These are phyloP conservation scores for Sceloporus undulatus DNA, from an alignment of 2,113 vertebrate species.

Conservation along the genomic window DNA sequence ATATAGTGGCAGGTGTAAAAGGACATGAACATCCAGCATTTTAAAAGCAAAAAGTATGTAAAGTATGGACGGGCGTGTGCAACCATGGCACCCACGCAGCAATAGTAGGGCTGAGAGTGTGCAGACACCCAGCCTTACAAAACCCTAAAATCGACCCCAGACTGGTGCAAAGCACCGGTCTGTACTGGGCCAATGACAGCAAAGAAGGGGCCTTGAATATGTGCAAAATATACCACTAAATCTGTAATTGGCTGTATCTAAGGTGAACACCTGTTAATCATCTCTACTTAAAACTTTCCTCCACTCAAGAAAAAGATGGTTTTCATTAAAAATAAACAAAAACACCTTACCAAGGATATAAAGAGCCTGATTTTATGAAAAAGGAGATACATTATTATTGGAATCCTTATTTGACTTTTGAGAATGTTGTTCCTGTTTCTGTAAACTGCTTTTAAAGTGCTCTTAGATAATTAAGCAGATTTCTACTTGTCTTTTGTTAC, in stretches of 20 bases:
- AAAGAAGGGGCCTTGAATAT: not conserved
- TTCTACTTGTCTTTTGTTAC: not conserved
- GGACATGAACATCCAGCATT: no score
- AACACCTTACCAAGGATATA: not conserved
- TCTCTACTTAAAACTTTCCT: not conserved
- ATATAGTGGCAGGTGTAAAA: no score
- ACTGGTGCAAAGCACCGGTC: no score
- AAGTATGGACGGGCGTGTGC: no score
- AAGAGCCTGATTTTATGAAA: not conserved
- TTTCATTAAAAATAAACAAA: not conserved
- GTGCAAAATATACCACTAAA: not conserved
- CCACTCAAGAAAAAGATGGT: not conserved
- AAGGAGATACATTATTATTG: not conserved
- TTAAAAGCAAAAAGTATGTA: no score
- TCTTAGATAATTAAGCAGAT: slow-evolving; percentile 7
- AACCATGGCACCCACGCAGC: no score
- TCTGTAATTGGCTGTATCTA: not conserved
- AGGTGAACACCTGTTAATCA: no score
- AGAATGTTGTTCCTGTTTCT: not conserved
- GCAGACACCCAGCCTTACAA: no score
- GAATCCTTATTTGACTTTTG: not conserved
- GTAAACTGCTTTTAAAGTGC: not conserved
- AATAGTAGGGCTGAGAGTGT: no score
- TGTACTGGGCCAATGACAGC: not conserved
- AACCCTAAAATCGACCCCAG: no score